Base-by-base conservation (phyloP, 1,140 invertebrate species). In the Cotesia glomerata region DNA sequence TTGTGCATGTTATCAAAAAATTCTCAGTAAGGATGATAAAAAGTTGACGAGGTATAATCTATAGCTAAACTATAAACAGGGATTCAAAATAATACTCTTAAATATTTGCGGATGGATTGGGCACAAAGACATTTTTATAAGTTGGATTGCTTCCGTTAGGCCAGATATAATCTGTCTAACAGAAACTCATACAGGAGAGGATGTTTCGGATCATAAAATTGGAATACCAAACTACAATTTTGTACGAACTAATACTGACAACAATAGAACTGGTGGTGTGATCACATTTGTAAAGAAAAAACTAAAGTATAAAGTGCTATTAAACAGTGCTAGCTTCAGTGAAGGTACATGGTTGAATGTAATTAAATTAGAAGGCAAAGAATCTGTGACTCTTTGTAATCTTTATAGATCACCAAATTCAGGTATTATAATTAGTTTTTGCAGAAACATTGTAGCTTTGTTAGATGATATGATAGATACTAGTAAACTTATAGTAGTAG, bases 121-220 rank as follows among this genome's bases (percentile, higher is more conserved):
- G 16, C 52, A 73, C 54, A 73, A 73, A 69, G 65, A 73, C 0
- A 54, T 61, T 35, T 36, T 73, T 13, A 35, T 59, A 51, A 16
- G 9, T 11, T 5, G 66, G 35, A 51, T 54, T n/a, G 62, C 39
- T 9, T 16, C 18, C 26, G 5, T 45, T 3, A 69, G 59, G 32
- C 71, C 71, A n/a, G 34, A 72, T 18, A 58, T 72, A 58, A 8
- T 72, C 2, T 72, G 71, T 26, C 56, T 67, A 59, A 72, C 71
- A 13, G 71, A 67, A 39, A 72, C 71, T 3, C 71, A 72, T 66
- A 39, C 66, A 32, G 36, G 11, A 8, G 56, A 59, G 4, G 71
- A 72, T 14, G 49, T 72, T 4, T 9, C 18, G 1, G 71, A 72
- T 9, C 3, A 35, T 64, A 59, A 71, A 64, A 63, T 71, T 5